phyloP scores from a whole-genome alignment of 2,888 invertebrate genomes.

The Molanna angustata region DNA sequence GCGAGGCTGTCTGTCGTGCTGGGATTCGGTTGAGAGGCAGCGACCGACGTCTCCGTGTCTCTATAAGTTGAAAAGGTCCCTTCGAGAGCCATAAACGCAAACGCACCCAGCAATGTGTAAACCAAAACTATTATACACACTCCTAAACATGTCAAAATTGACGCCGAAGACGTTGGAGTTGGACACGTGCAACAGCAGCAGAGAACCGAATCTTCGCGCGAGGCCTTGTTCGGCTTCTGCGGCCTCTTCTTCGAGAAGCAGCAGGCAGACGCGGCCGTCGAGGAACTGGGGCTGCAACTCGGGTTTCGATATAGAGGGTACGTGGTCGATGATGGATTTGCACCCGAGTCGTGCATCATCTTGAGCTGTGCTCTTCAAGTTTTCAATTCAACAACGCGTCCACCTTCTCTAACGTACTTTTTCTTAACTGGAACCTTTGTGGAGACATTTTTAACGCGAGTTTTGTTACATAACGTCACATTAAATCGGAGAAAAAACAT shows the following conservation, averaged over 20 bases:
- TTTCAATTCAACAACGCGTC: too few relatives aligned
- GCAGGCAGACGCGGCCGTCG: constrained; percentile 25
- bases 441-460: too few relatives aligned
- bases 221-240: constrained; percentile 13
- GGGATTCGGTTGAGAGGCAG: constrained; percentile 62
- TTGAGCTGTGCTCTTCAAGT: too few relatives aligned
- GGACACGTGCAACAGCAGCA: constrained; percentile 60
- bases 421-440: too few relatives aligned
- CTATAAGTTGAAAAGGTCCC: constrained; percentile 56
- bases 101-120: constrained; percentile 89
- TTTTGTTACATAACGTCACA: too few relatives aligned
- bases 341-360: constrained; percentile 31
- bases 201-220: constrained; percentile 35
- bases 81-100: constrained; percentile 84
- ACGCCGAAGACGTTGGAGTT: constrained; percentile 46
- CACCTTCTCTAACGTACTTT: too few relatives aligned
- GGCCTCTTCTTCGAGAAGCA: constrained; percentile 26
- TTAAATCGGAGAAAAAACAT: too few relatives aligned
- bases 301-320: constrained; percentile 26
- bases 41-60: constrained; percentile 59
- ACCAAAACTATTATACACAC: constrained; percentile 82
- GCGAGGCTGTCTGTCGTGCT: constrained; percentile 51
- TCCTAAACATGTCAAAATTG: constrained; percentile 77
- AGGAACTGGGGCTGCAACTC: constrained; percentile 22
- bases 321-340: constrained; percentile 31